Percentiles rank a stretch among this genome's conserved stretches.
Evolutionary conservation across 2,113 vertebrate genomes (phyloP).

Genomic region (Raja brachyura): DNA sequence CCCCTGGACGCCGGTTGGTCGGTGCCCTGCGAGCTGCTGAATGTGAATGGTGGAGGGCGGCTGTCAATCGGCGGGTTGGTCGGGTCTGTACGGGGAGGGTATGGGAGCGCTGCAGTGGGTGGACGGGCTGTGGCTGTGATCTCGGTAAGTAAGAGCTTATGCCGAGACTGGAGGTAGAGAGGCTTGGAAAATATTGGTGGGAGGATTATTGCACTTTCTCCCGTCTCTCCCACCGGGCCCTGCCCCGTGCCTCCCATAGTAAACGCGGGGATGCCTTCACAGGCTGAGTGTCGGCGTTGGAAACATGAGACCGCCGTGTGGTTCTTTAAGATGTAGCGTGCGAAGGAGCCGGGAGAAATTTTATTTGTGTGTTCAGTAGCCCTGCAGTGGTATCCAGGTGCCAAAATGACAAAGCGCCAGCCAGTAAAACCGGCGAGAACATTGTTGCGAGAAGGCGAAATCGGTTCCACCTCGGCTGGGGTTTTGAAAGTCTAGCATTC

Average conservation of each 20-base stretch:
- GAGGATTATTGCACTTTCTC: neutral
- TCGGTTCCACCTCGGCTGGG: neutral
- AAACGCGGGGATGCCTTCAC: neutral
- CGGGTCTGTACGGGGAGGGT: neutral
- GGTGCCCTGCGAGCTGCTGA: neutral
- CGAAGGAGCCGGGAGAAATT: neutral
- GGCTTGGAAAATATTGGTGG: neutral
- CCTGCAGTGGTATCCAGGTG: conserved; percentile 7
- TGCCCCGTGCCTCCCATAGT: neutral
- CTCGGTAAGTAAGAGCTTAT: neutral
- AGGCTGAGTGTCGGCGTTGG: neutral
- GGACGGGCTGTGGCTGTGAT: neutral
- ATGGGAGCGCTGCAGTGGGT: neutral
- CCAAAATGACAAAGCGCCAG: neutral
- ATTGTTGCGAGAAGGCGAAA: neutral
- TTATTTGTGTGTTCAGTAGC: neutral
- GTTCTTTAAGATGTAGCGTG: neutral
- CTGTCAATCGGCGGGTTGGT: neutral
- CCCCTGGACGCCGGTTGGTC: neutral
- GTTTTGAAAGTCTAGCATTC: neutral
- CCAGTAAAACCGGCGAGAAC: neutral
- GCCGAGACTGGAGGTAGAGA: neutral
- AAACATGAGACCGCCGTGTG: neutral
- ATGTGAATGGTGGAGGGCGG: neutral
- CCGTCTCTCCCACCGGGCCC: neutral